Percentiles rank a stretch among this genome's conserved stretches.
These are phyloP conservation scores for Pipistrellus kuhlii DNA, from an alignment of 2,797 vertebrate species.

Conservation along the genomic window DNA sequence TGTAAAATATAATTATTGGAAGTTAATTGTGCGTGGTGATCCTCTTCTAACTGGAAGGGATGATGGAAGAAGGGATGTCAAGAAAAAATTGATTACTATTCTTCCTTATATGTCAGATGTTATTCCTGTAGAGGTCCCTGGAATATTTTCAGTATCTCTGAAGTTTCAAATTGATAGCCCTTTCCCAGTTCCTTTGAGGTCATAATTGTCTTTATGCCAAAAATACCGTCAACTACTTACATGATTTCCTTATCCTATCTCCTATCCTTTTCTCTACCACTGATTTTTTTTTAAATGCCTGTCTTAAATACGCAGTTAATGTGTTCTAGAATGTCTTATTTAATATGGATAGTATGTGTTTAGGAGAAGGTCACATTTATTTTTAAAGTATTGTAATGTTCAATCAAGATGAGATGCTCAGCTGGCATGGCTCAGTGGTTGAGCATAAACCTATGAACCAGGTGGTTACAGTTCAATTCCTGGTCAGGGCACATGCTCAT, in stretches of 20 bases:
- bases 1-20: background rate
- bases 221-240: background rate
- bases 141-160: background rate
- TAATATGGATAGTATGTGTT: background rate
- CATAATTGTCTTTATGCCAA: background rate
- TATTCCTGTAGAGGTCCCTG: background rate
- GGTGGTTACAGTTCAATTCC: no score
- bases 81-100: background rate
- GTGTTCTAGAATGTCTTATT: background rate
- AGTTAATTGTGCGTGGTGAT: background rate
- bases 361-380: background rate
- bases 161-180: background rate
- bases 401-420: background rate
- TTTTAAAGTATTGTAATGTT: background rate
- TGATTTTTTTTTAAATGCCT: background rate
- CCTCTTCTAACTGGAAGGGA: background rate
- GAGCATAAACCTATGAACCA: no score
- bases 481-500: no score
- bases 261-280: background rate
- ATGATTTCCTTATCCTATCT: background rate
- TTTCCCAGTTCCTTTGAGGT: background rate
- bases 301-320: background rate
- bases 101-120: background rate
- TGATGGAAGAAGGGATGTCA: background rate
- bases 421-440: no score